Base-by-base conservation (phyloP, 2,888 invertebrate species). In the Rutpela maculata region DNA sequence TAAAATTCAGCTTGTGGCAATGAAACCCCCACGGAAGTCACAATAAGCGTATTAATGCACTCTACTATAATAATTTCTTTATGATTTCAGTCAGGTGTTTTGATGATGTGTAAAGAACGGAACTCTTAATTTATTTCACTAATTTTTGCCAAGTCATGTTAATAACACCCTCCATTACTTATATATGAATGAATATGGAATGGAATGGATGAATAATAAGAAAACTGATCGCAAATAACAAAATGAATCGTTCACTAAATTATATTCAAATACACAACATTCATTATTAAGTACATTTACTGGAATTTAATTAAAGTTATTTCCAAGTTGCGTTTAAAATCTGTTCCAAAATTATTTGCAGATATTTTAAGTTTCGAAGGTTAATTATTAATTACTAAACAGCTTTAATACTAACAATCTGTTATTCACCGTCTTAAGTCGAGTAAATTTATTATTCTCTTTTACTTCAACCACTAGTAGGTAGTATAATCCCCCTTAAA, bases 381-480 rank as follows among this genome's bases (percentile, higher is more conserved):
- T 43, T 15, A 43, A 43, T 43, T 43, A 43, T 12, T 15, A 43
- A 43, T 43, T 43, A 43, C 31, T 22, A 31, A n/a, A 15, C 7
- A 38, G 38, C 22, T 35, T 65, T 35, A 38, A 65, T 18, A 38
- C 18, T 35, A 65, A 12, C 17, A 17, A 10, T 31, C n/a, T 15
- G 63, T 26, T 38, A 38, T 65, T 65, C 38, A 38, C 15, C 35
- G 18, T 18, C 38, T 65, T 11, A 35, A 38, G 31, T 38, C 63
- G 18, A 18, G n/a, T 35, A n/a, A 38, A 38, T n/a, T 65, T 65
- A 11, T 15, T 65, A 35, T 65, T 38, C 38, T 9, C 38, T 15
- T 43, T 43, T 43, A 15, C 43, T 43, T 2, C 59, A 12, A 59
- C 12, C 22, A 59, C n/a, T 11, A 59, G 59, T 26, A n/a, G n/a